Base-by-base conservation (phyloP, 2,888 invertebrate genomes). In the Leptopilina syphax region DNA sequence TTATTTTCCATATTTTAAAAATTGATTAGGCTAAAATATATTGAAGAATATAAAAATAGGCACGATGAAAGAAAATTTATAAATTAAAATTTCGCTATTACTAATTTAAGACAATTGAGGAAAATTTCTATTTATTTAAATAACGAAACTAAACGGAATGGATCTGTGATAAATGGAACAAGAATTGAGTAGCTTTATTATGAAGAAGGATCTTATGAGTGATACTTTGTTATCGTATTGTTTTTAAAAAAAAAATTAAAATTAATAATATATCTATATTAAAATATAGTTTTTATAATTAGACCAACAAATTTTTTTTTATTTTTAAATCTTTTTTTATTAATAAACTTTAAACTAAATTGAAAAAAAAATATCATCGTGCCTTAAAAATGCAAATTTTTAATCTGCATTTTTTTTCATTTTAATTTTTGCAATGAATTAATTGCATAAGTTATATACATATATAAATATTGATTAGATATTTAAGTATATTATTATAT, bases 111-210 rank as follows among this genome's bases (percentile, higher is more conserved):
- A 9, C 63, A 63, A 24, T 18, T 63, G 9, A 24, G 24, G 8
- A 18, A 63, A 18, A 63, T 63, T 63, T 63, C 24, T 63, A 50
- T 63, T 63, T 24, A 63, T 63, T 63, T 63, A 63, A 63, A 47
- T 34, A 63, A 63, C 27, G 60, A 63, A 63, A 63, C 18, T 9
- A 57, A 60, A 50, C 0, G 73, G 73, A 18, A 73, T 57, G 34
- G 57, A 73, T 67, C 34, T 73, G 73, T 73, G 73, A 73, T 73
- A 73, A 73, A 73, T 57, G 41, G 73, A 73, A 73, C 57, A 73
- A 73, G 41, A 73, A 73, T 18, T 3, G n/a, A 57, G 57, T 73
- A 57, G 73, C 57, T 73, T 73, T 73, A 73, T 34, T 73, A 73
- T 41, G 10, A 41, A 60, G 57, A 41, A 27, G 50, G 50, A 70